phyloP scores from a whole-genome alignment of 2,797 vertebrate genomes.

The Karalla daura region DNA sequence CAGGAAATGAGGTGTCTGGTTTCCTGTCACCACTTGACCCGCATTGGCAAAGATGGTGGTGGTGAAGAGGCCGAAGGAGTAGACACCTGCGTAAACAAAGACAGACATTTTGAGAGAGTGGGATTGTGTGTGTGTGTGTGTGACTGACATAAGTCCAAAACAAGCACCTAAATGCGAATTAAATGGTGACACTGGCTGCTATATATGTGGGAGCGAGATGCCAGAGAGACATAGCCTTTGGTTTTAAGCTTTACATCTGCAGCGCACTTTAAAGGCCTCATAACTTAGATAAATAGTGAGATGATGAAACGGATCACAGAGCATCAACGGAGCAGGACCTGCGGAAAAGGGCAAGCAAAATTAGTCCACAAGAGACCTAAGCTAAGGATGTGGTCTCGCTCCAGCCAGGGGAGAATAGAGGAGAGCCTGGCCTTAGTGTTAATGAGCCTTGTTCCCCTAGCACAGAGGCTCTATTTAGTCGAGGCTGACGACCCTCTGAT shows the following conservation, averaged over 20 bases:
- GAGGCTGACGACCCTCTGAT: constrained; percentile 28
- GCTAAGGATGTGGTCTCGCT: constrained; percentile 16
- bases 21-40: constrained; percentile 94
- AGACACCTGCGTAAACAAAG: constrained; percentile 83
- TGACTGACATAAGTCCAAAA: constrained; percentile 6
- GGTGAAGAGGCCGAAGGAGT: constrained; percentile 93
- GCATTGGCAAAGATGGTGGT: constrained; percentile 95
- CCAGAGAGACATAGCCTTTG: constrained; percentile 40
- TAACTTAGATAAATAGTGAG: constrained; percentile 15
- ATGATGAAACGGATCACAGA: constrained; percentile 30
- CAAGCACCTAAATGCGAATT: constrained; percentile 4
- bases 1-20: constrained; percentile 92
- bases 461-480: constrained; percentile 28
- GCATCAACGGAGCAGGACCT: constrained; percentile 26
- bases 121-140: background rate
- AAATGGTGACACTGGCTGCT: background rate
- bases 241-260: constrained; percentile 16
- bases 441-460: constrained; percentile 37
- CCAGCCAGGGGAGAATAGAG: constrained; percentile 2
- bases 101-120: background rate
- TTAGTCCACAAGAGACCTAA: constrained; percentile 20
- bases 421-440: constrained; percentile 14
- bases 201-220: constrained; percentile 40
- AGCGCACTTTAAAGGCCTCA: constrained; percentile 10
- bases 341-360: constrained; percentile 14